Conservation (phyloP, 53 echinoderm and acorn worm species). For the Astropecten irregularis region DNA sequence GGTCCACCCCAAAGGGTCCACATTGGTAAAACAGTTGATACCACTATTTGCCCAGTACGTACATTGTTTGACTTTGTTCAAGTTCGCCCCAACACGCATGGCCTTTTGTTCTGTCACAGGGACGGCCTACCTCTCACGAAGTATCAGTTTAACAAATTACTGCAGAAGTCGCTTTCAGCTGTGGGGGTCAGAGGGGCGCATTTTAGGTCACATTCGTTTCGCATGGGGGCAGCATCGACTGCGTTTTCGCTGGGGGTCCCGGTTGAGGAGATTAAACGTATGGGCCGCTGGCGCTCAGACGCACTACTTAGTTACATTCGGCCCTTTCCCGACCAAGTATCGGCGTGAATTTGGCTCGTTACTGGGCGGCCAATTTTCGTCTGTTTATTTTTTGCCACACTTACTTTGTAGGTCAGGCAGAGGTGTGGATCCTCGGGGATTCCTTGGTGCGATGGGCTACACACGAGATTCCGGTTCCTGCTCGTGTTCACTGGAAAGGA, state of each 20-base stretch:
- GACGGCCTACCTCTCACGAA: constrained; percentile 16
- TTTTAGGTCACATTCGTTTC: constrained; percentile 36
- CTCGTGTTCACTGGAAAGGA: background rate
- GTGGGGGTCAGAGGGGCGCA: background rate
- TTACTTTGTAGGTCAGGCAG: background rate
- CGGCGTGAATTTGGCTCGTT: background rate
- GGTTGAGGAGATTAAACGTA: background rate
- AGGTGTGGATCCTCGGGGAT: constrained; percentile 2
- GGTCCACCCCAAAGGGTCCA: background rate
- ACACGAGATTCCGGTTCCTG: background rate
- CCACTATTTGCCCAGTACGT: background rate
- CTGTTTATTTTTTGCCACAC: too few relatives aligned
- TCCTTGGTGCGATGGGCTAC: constrained; percentile 1
- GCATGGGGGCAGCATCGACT: constrained; percentile 43
- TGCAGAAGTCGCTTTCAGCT: background rate
- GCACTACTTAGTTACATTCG: too few relatives aligned
- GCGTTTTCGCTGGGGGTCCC: background rate
- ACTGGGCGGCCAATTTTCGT: too few relatives aligned
- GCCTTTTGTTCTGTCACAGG: constrained; percentile 6
- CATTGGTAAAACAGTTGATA: background rate
- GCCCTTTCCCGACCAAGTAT: background rate
- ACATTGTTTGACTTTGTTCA: constrained; percentile 4
- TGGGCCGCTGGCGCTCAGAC: constrained; percentile 48
- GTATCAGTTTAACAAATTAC: constrained; percentile 17
- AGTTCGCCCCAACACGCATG: background rate